Conservation (phyloP, 2,888 invertebrate species). For the Dione juno region DNA sequence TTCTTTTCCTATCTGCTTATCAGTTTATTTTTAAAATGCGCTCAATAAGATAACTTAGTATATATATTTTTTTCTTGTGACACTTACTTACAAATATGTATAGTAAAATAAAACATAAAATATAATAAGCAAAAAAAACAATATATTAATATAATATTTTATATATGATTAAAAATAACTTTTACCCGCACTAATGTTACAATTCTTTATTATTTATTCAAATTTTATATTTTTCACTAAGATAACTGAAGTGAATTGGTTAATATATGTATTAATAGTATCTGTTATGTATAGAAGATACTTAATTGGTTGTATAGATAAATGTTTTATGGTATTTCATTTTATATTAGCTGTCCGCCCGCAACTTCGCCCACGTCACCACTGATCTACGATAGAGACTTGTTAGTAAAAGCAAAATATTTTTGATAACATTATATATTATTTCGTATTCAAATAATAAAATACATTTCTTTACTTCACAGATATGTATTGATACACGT, state of each 20-base stretch:
- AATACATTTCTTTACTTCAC: not conserved
- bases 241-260: not conserved
- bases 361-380: conserved; percentile 32
- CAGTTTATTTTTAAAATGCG: too few relatives aligned
- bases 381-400: conserved; percentile 24
- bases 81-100: too few relatives aligned
- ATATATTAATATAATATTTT: too few relatives aligned
- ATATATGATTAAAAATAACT: too few relatives aligned
- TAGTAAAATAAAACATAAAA: too few relatives aligned
- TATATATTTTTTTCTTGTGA: too few relatives aligned
- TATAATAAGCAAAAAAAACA: too few relatives aligned
- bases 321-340: conserved; percentile 30
- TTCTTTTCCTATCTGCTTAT: too few relatives aligned
- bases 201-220: not conserved
- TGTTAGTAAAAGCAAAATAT: conserved; percentile 29
- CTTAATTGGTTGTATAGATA: conserved; percentile 27
- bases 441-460: not conserved
- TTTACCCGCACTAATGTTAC: too few relatives aligned
- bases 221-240: not conserved
- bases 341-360: conserved; percentile 32
- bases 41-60: too few relatives aligned
- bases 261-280: not conserved
- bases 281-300: conserved; percentile 17
- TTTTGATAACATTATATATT: conserved; percentile 27
- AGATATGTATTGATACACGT: too few relatives aligned